Conservation (phyloP, 2,888 invertebrate genomes). For the Acronicta leporina region DNA sequence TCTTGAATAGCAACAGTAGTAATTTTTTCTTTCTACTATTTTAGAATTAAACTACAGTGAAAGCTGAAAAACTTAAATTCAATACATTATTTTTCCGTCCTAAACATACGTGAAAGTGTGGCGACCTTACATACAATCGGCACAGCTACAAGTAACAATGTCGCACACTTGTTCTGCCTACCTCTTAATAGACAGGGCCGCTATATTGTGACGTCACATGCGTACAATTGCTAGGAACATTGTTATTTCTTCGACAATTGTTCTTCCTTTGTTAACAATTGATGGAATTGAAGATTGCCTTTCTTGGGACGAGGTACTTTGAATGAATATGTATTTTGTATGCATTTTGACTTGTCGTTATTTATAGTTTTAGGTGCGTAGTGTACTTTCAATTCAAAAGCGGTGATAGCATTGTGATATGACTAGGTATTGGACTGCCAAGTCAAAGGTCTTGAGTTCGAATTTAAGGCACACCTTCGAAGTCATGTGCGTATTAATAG, state of each 20-base stretch:
- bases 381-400: no score
- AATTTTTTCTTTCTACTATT: no score
- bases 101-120: conserved; percentile 5
- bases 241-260: conserved; percentile 47
- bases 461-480: no score
- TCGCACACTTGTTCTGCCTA: conserved; percentile 42
- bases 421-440: no score
- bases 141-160: conserved; percentile 30
- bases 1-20: no score
- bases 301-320: conserved; percentile 13
- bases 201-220: conserved; percentile 39
- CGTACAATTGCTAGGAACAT: conserved; percentile 36
- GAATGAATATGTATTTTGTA: conserved; percentile 14
- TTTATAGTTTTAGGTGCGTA: conserved; percentile 19
- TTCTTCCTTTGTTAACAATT: conserved; percentile 33
- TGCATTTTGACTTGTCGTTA: not conserved
- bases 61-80: no score
- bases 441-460: no score
- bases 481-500: no score
- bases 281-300: conserved; percentile 25
- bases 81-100: not conserved
- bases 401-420: no score
- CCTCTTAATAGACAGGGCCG: conserved; percentile 41
- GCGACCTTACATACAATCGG: conserved; percentile 28
- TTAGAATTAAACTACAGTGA: no score